These are phyloP conservation scores for Caenorhabditis elegans DNA, from an alignment of 1,140 invertebrate genomes.

Conservation along the genomic window WBcel235 BX284605.5:14267501-14268000, in stretches of 20 bases:
- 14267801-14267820: not conserved
- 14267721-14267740: too few species aligned
- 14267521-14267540: not conserved
- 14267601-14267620: conserved; percentile 23
- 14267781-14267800: not conserved
- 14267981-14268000: not conserved
- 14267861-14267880: not conserved
- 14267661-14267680: conserved; percentile 30
- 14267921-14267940: not conserved
- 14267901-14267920: not conserved
- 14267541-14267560: conserved; percentile 30
- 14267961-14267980: not conserved
- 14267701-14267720: too few species aligned
- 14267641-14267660: conserved; percentile 32
- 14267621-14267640: conserved; percentile 26
- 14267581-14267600: conserved; percentile 23
- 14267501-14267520: not conserved
- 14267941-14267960: not conserved
- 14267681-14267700: conserved; percentile 19
- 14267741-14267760: too few species aligned
- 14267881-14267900: not conserved
- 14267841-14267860: not conserved
- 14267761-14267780: not conserved
- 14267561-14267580: conserved; percentile 17
- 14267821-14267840: not conserved